Percentiles rank a stretch among this genome's conserved stretches.
phyloP scores from a whole-genome alignment of 2,113 vertebrate species.

The Aramus guarauna region DNA sequence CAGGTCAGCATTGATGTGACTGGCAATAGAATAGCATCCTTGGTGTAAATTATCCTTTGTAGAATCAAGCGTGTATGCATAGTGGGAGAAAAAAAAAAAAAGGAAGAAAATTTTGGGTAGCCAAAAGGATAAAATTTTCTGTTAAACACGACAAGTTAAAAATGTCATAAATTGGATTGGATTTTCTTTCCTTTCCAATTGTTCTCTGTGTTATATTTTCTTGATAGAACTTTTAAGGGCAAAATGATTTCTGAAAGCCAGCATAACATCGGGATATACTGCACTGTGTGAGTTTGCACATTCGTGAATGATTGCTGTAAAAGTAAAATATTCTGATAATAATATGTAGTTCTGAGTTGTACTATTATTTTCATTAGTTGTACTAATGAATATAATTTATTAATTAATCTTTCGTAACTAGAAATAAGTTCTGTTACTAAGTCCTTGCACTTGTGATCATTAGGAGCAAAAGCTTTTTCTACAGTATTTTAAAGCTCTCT shows the following conservation, averaged over 20 bases:
- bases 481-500: background rate
- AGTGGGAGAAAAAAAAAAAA: fast-evolving
- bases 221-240: background rate
- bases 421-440: background rate
- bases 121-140: background rate
- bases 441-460: background rate
- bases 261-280: background rate
- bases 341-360: background rate
- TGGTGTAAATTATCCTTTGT: background rate
- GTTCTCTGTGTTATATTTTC: background rate
- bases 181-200: background rate
- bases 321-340: background rate
- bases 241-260: background rate
- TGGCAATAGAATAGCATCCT: background rate
- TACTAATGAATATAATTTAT: background rate
- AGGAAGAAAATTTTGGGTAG: background rate
- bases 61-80: background rate
- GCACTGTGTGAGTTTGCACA: background rate
- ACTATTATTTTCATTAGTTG: too few relatives aligned
- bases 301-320: background rate
- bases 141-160: background rate
- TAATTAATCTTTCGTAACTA: background rate
- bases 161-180: background rate
- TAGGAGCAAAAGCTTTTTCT: background rate
- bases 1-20: background rate